Evolutionary conservation across 2,888 invertebrate genomes (phyloP), one percentile per base, ranked within the genome.

Genomic region (Cryptus viduatorius): DNA sequence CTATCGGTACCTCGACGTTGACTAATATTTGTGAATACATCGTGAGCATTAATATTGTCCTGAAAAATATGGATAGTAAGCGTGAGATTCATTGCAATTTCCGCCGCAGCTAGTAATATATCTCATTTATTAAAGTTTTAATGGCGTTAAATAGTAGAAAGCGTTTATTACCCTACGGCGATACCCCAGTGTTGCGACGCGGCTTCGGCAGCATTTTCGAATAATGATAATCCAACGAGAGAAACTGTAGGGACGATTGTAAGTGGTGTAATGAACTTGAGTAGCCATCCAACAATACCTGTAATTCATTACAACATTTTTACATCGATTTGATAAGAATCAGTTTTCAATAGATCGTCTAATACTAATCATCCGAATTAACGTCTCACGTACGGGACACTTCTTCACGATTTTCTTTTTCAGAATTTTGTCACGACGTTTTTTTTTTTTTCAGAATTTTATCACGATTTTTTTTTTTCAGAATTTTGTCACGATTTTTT

Each of bases 111-210:
- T 4, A 2, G 24, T 3, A 14, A 12, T 10, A 24, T 29, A 12
- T 48, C 12, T 14, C 16, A 10, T 46, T 46, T 10, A 19, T 12
- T 12, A 37, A 37, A 37, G 44, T 61, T 73, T 24, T 1, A 12
- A 10, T 2, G n/a, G 16, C 5, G 56, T n/a, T 44, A 37, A 68
- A 59, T 16, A 56, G 7, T 37, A 72, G 46, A 1, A 48, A 31
- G 24, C 14, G 3, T 59, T 72, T 48, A 92, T 95, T 93, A 98
- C 98, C 97, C 95, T 16, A 95, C 95, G 0, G 98, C 96, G 79
- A 98, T 96, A 14, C 97, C 97, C 98, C 98, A 98, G 88, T 98
- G 97, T 90, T 96, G 96, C 0, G 97, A 95, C 0, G 98, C 97
- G n/a, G 97, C 97, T 0, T 95, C 94, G 0, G 97, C 96, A 0